phyloP scores from a whole-genome alignment of 2,113 vertebrate species.

The Struthidea cinerea region DNA sequence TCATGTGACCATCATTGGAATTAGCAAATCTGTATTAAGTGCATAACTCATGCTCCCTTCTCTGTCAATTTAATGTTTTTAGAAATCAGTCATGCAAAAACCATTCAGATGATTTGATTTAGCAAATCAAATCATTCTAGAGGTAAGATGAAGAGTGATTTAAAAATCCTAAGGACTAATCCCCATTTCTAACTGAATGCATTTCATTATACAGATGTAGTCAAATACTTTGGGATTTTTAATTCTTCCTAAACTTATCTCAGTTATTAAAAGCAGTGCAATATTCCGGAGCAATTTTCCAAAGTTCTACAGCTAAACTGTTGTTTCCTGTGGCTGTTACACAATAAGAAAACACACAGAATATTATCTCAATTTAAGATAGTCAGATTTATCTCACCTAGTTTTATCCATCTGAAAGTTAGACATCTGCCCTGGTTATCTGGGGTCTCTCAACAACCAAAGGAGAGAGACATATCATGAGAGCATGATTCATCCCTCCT shows the following conservation, averaged over 20 bases:
- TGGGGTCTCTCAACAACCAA: neutral
- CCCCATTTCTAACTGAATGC: neutral
- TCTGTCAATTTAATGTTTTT: neutral
- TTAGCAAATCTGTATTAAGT: conserved; percentile 1
- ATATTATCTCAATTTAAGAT: neutral
- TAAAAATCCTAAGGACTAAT: conserved; percentile 11
- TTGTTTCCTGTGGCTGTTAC: neutral
- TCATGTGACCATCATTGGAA: neutral
- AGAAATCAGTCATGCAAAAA: conserved; percentile 17
- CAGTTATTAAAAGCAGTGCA: neutral
- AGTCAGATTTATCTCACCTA: neutral
- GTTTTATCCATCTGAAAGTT: neutral
- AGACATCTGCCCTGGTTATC: neutral
- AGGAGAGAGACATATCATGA: neutral
- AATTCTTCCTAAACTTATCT: neutral
- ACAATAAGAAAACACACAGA: neutral
- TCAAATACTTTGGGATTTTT: neutral
- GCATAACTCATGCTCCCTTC: neutral
- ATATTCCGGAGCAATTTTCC: neutral
- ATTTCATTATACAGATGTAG: neutral
- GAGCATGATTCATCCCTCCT: neutral
- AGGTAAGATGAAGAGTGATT: neutral
- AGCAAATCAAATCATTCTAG: conserved; percentile 3
- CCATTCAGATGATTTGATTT: conserved; percentile 10
- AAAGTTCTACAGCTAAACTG: neutral